Percentiles rank a stretch among this genome's conserved stretches.
Conservation (phyloP, 2,888 invertebrate genomes). For the Stictocephala bisonia region DNA sequence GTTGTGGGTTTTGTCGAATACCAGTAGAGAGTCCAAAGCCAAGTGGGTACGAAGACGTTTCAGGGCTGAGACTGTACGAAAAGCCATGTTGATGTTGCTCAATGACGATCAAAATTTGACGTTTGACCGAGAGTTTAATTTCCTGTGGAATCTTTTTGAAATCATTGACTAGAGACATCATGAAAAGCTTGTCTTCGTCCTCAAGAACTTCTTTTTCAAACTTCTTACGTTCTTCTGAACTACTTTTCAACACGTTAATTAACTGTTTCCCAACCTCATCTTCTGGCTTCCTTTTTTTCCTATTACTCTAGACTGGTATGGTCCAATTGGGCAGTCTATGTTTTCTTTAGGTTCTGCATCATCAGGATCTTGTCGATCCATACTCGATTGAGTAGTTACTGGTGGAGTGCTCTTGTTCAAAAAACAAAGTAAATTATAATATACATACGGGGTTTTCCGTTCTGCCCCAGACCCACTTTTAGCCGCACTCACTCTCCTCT, state of each 20-base stretch:
- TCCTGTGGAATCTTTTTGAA: conserved; percentile 9
- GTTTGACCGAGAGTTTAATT: neutral
- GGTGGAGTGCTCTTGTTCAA: neutral
- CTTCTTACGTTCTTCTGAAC: neutral
- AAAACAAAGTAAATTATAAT: conserved; percentile 9
- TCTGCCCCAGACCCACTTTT: conserved; percentile 6
- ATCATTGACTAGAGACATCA: conserved; percentile 20
- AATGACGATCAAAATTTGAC: conserved; percentile 11
- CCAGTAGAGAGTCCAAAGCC: neutral
- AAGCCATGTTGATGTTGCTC: conserved; percentile 12
- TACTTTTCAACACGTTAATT: neutral
- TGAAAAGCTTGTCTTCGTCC: conserved; percentile 16
- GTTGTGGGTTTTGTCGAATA: neutral
- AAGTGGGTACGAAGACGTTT: neutral
- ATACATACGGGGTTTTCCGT: conserved; percentile 13
- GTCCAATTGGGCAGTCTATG: neutral
- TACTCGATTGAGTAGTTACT: neutral
- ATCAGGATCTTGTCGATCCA: neutral
- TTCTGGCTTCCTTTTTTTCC: neutral
- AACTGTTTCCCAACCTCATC: conserved; percentile 22
- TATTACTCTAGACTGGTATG: neutral
- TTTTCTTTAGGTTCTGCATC: neutral
- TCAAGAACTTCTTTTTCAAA: neutral
- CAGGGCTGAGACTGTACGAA: neutral
- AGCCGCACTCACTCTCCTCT: neutral